Conservation (phyloP, 2,888 invertebrate species). For the Chromoteleia sp. region DNA sequence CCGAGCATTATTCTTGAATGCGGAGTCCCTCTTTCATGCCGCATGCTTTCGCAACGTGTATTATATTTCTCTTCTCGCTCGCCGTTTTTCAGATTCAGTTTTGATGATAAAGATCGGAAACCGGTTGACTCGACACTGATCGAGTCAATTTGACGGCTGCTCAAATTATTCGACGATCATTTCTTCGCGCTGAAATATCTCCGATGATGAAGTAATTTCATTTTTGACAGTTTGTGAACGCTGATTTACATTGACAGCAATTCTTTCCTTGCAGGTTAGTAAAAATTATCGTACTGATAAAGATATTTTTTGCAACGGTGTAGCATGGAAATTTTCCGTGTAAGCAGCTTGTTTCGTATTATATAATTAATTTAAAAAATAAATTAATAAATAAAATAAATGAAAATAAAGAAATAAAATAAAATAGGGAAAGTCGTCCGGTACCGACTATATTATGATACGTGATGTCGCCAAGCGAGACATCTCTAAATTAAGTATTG, state of each 20-base stretch:
- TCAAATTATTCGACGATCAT: constrained; percentile 39
- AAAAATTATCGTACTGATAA: not conserved
- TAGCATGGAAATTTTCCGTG: no score
- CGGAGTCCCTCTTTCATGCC: constrained; percentile 70
- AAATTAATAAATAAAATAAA: no score
- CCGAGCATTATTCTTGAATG: constrained; percentile 78
- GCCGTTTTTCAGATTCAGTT: constrained; percentile 36
- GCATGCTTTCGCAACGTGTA: constrained; percentile 76
- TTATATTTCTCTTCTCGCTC: constrained; percentile 57
- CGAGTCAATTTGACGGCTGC: constrained; percentile 55
- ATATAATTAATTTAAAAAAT: no score
- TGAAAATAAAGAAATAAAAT: no score
- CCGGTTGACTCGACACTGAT: constrained; percentile 52
- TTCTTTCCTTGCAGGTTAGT: no score
- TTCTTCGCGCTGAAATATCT: constrained; percentile 32
- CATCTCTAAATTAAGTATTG: no score
- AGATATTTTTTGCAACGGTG: no score
- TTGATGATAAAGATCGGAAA: constrained; percentile 56
- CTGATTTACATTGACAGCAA: no score
- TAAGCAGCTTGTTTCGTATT: no score
- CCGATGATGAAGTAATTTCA: constrained; percentile 32
- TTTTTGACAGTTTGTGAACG: constrained; percentile 7
- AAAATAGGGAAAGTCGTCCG: no score
- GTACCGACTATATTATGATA: no score
- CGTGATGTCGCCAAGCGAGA: no score